A percentile compares a stretch with the other conserved stretches of the same genome.
Conservation (phyloP, 2,797 vertebrate genomes). For the Pangasius krempfi region DNA sequence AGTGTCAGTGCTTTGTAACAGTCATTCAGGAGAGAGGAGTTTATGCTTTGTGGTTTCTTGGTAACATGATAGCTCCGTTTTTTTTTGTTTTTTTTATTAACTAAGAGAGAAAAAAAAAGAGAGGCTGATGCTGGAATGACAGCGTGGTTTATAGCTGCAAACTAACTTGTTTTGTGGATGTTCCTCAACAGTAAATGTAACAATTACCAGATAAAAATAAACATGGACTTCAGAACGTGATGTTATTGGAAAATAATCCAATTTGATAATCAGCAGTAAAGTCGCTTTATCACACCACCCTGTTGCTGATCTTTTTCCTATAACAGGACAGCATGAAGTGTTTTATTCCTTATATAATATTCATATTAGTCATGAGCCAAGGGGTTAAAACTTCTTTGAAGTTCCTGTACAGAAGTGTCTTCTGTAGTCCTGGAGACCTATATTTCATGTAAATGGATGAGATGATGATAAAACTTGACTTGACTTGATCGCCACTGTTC, state of each 20-base stretch:
- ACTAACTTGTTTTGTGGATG: background rate
- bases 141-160: background rate
- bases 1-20: background rate
- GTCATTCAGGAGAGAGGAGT: background rate
- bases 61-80: background rate
- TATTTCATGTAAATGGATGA: background rate
- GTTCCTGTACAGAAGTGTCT: background rate
- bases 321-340: background rate
- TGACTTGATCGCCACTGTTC: background rate
- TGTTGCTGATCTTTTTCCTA: background rate
- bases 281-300: background rate
- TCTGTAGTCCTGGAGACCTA: background rate
- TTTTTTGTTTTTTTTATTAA: background rate
- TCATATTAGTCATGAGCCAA: background rate
- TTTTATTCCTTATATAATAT: background rate
- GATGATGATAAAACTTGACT: background rate
- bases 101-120: background rate
- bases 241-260: background rate
- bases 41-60: background rate
- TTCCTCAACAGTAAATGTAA: background rate
- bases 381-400: background rate
- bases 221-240: background rate
- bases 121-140: background rate
- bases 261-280: background rate
- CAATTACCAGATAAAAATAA: background rate